phyloP scores from a whole-genome alignment of 2,888 invertebrate genomes.

The Eulithis prunata region DNA sequence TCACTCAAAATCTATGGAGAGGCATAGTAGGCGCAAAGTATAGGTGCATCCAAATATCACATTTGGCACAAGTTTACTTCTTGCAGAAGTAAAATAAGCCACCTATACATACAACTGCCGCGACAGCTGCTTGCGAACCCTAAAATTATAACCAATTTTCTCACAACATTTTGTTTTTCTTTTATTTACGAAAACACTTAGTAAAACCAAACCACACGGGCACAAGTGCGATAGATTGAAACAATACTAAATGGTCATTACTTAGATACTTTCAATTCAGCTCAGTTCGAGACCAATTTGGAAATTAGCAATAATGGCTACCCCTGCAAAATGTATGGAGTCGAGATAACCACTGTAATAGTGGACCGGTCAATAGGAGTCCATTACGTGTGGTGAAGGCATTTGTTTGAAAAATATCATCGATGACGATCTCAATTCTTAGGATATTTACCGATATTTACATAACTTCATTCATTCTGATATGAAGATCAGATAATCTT shows the following conservation, averaged over 20 bases:
- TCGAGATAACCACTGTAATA: conserved; percentile 56
- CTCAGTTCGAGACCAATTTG: conserved; percentile 47
- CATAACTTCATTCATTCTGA: too few relatives aligned
- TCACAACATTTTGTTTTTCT: neutral
- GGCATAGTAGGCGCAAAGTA: neutral
- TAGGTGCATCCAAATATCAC: neutral
- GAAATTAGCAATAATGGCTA: conserved; percentile 53
- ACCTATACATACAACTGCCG: too few relatives aligned
- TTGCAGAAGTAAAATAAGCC: too few relatives aligned
- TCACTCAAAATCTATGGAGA: neutral
- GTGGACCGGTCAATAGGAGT: conserved; percentile 43
- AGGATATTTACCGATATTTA: too few relatives aligned
- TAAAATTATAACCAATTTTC: neutral
- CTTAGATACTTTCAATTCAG: conserved; percentile 37
- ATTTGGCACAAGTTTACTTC: neutral
- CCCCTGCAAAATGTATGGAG: conserved; percentile 60
- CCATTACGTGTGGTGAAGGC: conserved; percentile 44
- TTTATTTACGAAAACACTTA: neutral
- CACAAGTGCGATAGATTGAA: conserved; percentile 1
- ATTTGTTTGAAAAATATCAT: conserved; percentile 16
- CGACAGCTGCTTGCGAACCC: too few relatives aligned
- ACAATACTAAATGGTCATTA: conserved; percentile 22
- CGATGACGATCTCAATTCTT: neutral
- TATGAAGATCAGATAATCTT: too few relatives aligned
- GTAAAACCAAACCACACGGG: neutral